Evolutionary conservation across 1,140 invertebrate species (phyloP), one percentile per base, ranked within the genome.

Genomic region (Drosophila ambigua): DNA sequence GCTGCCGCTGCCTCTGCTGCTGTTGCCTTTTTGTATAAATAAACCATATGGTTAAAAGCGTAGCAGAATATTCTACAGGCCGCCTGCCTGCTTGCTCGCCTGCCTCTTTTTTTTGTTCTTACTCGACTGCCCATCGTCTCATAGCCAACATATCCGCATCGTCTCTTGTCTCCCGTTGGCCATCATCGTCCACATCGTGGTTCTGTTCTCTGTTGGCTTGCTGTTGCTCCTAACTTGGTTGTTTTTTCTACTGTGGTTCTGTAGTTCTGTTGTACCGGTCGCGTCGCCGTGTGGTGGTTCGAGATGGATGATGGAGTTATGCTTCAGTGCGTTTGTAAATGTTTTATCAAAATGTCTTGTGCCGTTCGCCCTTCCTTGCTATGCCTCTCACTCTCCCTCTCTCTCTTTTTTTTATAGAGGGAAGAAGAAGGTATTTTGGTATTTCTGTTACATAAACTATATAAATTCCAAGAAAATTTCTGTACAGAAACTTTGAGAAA

Each of bases 1-100:
- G 43, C 48, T 67, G 28, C 16, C 24, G 16, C 41, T 72, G 77
- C 20, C 68, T 58, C 46, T 46, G 46, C 26, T 61, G 53, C 24
- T 59, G 53, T 48, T 58, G 60, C 55, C 74, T 84, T 85, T 46
- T 79, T 87, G 83, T 82, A 82, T 87, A 88, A 87, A 82, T 87
- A 87, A 87, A 87, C 82, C 82, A 87, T 87, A 87, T 87, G 82
- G 83, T 88, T 82, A 87, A 88, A 87, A 87, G 82, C 82, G 82
- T 87, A 87, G 82, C 82, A 88, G 77, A 69, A 69, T 69, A 83
- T 84, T 84, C 79, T 74, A 74, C 79, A 58, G 62, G 58, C 63
- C 60, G 68, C 50, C 67, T 76, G 26, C 44, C 24, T 72, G 66
- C 51, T 51, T 35, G 58, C 20, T 2, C 1, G 58, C 4, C 35